Evolutionary conservation across 2,797 vertebrate species (phyloP), one percentile per base, ranked within the genome.

Genomic region (Protonibea diacanthus): DNA sequence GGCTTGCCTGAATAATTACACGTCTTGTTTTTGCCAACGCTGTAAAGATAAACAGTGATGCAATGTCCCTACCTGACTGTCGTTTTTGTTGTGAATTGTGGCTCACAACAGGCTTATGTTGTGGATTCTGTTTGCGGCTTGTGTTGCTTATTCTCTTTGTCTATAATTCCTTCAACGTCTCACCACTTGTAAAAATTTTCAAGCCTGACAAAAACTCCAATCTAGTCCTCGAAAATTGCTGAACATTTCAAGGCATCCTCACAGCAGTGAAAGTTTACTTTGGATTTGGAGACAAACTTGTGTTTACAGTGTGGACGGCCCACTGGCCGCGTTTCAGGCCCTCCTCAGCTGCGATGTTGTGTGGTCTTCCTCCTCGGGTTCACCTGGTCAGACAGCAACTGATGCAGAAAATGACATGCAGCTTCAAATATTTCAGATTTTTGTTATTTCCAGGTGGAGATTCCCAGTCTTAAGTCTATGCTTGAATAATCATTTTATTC

Each of bases 1-100:
- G 75, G 78, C 59, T 74, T 2, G 29, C 11, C 59, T 72, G 60
- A 68, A 76, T 82, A 80, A 78, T 84, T 78, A 76, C 25, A 78
- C 0, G 1, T 27, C 3, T 27, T 62, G 53, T 56, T 42, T 71
- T 25, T 71, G 74, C 71, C 74, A 76, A 18, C 47, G 6, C 59
- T 67, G 47, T 42, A 40, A 79, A 71, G 53, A 81, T 59, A 65
- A 82, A 78, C 76, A 78, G 51, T 45, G 64, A 68, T 40, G 68
- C 33, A 66, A 33, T 69, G 33, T 53, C 65, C 17, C 29, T 8
- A 78, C 59, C 76, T 57, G 63, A 33, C 38, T 21, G 1, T 18
- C 6, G 29, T 3, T 53, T 58, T 38, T 38, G 33, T 38, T 53
- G 27, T 40, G 44, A 52, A 62, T 72, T 33, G 10, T 42, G 33